Base-by-base conservation (phyloP, 2,113 vertebrate genomes). In the Ctenodactylus gundi region DNA sequence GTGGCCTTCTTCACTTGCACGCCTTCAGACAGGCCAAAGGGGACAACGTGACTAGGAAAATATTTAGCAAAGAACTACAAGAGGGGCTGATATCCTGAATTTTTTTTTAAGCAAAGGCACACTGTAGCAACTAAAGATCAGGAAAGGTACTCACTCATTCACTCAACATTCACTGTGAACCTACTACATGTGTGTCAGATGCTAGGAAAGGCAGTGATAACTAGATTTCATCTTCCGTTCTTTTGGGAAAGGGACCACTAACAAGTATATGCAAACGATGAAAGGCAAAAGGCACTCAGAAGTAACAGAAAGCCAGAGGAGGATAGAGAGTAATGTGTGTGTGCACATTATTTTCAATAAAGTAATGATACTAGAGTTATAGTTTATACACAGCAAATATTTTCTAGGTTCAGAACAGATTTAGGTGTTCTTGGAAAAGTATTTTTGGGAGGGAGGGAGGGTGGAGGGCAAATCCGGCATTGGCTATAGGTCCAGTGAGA, bases 21-120 rank as follows among this genome's bases (percentile, higher is more conserved):
- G 34, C 46, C 77, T 53, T 46, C 62, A 85, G 55, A 49, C 7
- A 55, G 75, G 18, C 34, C 2, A 46, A 67, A 51, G 15, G 36
- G n/a, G 36, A 51, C 2, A 44, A 51, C 1, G 4, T 11, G 6
- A 7, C 4, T 0, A 12, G 34, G 25, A 0, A 34, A 25, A 29
- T 10, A 41, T 44, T 14, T 9, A 60, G 29, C 31, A 34, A 53
- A 58, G 27, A 80, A 72, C 17, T 65, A 8, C 21, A 64, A 10
- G 18, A 41, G 7, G 36, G 21, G 34, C 25, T 36, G 12, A 64
- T 60, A 85, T n/a, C 36, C 31, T 84, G 21, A 70, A 15, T 78
- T 60, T 34, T 72, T 18, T 85, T 77, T 39, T 0, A 21, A 57
- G 11, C 20, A 36, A 29, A 64, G 11, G 36, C 21, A 77, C 17